Percentiles rank a stretch among this genome's conserved stretches.
phyloP scores from a whole-genome alignment of 2,113 vertebrate species.

The Macquaria australasica region DNA sequence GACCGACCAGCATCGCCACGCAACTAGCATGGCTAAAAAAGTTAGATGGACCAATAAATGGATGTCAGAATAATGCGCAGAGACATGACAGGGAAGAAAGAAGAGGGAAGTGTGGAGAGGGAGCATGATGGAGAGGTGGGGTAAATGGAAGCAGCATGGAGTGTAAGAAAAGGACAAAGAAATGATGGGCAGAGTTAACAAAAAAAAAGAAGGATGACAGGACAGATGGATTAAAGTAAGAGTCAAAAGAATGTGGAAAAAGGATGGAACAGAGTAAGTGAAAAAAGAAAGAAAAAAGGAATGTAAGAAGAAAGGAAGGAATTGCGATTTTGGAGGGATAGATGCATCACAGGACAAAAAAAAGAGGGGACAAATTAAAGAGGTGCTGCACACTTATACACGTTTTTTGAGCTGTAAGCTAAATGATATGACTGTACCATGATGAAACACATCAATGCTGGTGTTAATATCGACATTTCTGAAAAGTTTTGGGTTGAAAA shows the following conservation, averaged over 20 bases:
- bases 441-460: no score
- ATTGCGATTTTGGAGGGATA: not conserved
- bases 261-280: not conserved
- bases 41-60: not conserved
- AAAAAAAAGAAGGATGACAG: not conserved
- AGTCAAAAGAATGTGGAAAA: not conserved
- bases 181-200: not conserved
- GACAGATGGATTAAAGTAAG: not conserved
- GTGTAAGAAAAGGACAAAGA: not conserved
- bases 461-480: no score
- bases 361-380: no score
- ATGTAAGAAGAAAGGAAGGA: not conserved
- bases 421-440: no score
- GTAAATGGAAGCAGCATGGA: conserved; percentile 1
- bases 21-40: not conserved
- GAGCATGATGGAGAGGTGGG: not conserved
- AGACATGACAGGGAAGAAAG: not conserved
- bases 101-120: not conserved
- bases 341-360: no score
- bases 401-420: no score
- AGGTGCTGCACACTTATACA: no score
- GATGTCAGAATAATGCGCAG: not conserved
- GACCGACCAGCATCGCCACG: not conserved
- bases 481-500: no score
- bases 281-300: not conserved